phyloP scores from a whole-genome alignment of 2,113 vertebrate species.

The Callipepla californica region DNA sequence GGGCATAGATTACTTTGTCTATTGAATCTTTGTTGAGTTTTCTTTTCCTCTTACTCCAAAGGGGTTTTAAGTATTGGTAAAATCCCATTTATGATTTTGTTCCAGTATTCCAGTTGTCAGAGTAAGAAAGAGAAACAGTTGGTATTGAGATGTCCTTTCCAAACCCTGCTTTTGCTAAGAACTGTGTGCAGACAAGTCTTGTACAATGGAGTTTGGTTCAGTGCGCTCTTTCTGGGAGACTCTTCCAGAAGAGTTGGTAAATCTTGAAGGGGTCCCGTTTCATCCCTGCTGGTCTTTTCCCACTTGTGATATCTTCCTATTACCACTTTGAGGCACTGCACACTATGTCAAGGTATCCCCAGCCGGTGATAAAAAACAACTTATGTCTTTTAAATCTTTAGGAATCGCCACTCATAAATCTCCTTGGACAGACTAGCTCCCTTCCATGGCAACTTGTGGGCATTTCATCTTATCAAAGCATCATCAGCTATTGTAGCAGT shows the following conservation, averaged over 20 bases:
- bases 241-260: background rate
- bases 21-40: background rate
- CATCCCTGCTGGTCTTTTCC: background rate
- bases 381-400: constrained; percentile 62
- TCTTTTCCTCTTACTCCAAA: background rate
- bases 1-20: background rate
- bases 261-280: background rate
- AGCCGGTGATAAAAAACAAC: background rate
- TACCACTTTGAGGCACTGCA: background rate
- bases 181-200: background rate
- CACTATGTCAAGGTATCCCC: background rate
- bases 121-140: background rate
- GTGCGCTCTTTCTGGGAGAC: background rate
- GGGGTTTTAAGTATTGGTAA: too few relatives aligned
- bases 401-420: constrained; percentile 89
- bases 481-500: constrained; percentile 89
- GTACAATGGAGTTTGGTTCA: too few relatives aligned
- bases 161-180: background rate
- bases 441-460: constrained; percentile 94
- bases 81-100: background rate
- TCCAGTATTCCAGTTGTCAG: background rate
- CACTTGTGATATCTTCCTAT: rapidly evolving
- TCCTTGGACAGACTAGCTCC: constrained; percentile 90
- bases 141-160: background rate
- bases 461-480: constrained; percentile 87